A percentile compares a stretch with the other conserved stretches of the same genome.
phyloP scores from a whole-genome alignment of 1,140 invertebrate species.

The Cyphomyrmex costatus region DNA sequence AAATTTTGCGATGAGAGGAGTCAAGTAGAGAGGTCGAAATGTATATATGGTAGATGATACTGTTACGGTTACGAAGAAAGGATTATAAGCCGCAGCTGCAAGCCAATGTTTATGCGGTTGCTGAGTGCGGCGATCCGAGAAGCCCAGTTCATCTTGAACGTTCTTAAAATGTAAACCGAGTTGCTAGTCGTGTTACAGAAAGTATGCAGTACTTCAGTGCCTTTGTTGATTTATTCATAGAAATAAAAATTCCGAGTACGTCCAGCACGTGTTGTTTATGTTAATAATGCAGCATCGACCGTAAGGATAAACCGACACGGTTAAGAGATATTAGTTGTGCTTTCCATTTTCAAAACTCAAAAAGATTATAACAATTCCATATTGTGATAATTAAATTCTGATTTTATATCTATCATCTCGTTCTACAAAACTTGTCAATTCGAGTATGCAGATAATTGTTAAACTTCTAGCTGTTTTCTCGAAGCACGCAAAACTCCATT shows the following conservation, averaged over 20 bases:
- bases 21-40: neutral
- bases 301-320: neutral
- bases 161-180: constrained; percentile 79
- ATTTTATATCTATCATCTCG: no score
- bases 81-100: constrained; percentile 70
- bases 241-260: constrained; percentile 28
- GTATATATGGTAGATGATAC: constrained; percentile 47
- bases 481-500: neutral
- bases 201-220: neutral
- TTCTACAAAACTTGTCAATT: no score
- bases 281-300: neutral
- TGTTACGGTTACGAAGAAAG: constrained; percentile 65
- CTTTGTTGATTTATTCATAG: constrained; percentile 21
- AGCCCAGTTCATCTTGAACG: constrained; percentile 65
- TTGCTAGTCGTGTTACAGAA: constrained; percentile 40
- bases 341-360: no score
- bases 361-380: no score
- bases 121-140: constrained; percentile 79
- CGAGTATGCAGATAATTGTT: no score
- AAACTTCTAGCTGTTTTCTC: no score
- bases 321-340: no score
- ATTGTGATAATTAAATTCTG: no score
- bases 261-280: neutral
- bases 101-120: constrained; percentile 66
- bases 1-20: neutral